Conservation (phyloP, 2,113 vertebrate genomes). For the Gallinago media region DNA sequence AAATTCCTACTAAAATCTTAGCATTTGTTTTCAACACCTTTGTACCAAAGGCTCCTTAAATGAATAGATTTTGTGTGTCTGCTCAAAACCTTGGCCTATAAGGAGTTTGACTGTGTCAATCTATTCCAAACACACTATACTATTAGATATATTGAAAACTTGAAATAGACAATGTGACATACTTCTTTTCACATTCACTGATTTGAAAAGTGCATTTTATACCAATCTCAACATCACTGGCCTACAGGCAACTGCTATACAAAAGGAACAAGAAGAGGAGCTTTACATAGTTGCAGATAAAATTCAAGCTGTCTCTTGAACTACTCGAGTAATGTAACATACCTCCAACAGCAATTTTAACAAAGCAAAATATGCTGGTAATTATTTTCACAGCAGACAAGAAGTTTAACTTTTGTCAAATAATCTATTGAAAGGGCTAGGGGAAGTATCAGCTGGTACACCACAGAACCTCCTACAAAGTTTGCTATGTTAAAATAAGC, state of each 20-base stretch:
- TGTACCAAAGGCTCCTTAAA: background rate
- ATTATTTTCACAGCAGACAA: background rate
- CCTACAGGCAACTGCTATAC: background rate
- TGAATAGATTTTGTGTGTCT: background rate
- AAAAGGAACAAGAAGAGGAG: background rate
- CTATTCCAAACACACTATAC: background rate
- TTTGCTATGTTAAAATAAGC: background rate
- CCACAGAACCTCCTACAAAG: background rate
- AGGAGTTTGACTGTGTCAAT: background rate
- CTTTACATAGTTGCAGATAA: background rate
- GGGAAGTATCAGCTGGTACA: background rate
- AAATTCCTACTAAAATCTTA: background rate
- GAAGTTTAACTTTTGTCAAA: background rate
- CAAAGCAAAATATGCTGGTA: background rate
- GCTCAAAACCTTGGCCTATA: too few relatives aligned
- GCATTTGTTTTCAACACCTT: background rate
- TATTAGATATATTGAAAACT: background rate
- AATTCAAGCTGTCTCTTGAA: background rate
- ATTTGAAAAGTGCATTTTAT: background rate
- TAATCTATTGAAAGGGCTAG: background rate
- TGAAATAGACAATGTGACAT: background rate
- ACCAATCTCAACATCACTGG: background rate
- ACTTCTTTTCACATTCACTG: background rate
- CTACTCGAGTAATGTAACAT: background rate
- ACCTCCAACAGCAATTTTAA: background rate